Base-by-base conservation (phyloP, 2,797 vertebrate genomes). In the Macrochelys suwanniensis region DNA sequence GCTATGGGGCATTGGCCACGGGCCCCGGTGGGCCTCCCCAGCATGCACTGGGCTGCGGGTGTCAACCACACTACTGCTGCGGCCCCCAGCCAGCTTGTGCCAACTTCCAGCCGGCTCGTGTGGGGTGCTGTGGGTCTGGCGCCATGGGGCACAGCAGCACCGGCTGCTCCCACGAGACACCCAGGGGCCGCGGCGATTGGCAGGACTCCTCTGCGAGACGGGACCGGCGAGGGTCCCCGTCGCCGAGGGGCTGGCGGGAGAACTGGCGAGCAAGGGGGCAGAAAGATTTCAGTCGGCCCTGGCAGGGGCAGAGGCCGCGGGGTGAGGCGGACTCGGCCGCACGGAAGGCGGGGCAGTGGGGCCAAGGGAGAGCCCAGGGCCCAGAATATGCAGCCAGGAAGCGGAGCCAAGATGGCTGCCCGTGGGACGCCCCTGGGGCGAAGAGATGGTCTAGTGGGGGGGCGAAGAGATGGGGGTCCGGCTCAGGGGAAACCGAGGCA, bases 381-480 rank as follows among this genome's bases (percentile, higher is more conserved):
- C 88, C 47, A 9, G 84, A 85, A 53, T 78, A 51, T n/a, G 49
- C 68, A 49, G 53, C 49, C 49, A 21, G 71, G 7, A 95, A 80
- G 84, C 90, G 61, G 53, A 80, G 51, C 59, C 74, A 76, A 45
- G 91, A 92, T 5, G 89, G 91, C 31, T n/a, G 4, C 45, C 31
- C 8, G 19, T 61, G 71, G 84, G 80, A 16, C 8, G 47, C 15
- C 42, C 56, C 91, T 25, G 83, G 77, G 49, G 68, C 26, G 12
- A 85, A 89, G 68, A 87, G 85, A 56, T 11, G 53, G 54, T 16
- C 19, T 7, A 50, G 8, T 56, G 85, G 89, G 33, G 85, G 92
- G 92, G 89, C 37, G 42, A 82, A 85, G 7, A 84, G 19, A 80
- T 87, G 80, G 80, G 88, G 1, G 5, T 13, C 84, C 23, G 10